A percentile compares a stretch with the other conserved stretches of the same genome.
phyloP scores from a whole-genome alignment of 2,113 vertebrate species.

The Anolis sagrei region DNA sequence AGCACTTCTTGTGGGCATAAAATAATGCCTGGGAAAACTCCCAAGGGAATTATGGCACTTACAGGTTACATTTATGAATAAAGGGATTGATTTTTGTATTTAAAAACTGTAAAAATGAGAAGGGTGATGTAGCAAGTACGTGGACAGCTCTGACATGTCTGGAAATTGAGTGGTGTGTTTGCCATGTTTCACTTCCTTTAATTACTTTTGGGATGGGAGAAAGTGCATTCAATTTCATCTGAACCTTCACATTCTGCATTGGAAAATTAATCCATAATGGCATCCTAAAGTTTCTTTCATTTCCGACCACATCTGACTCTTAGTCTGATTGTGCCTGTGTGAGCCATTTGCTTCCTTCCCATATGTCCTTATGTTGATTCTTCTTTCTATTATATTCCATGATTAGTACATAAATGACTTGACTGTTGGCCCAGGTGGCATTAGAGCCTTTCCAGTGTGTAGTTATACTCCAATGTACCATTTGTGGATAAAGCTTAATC shows the following conservation, averaged over 20 bases:
- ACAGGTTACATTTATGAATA: constrained; percentile 77
- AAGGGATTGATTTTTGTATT: constrained; percentile 77
- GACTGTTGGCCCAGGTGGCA: too few relatives aligned
- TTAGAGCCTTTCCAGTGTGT: background rate
- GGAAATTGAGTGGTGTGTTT: constrained; percentile 74
- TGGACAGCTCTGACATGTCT: constrained; percentile 75
- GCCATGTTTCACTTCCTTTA: constrained; percentile 73
- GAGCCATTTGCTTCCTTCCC: constrained; percentile 29
- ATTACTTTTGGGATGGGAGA: constrained; percentile 70
- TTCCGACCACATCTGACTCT: constrained; percentile 9
- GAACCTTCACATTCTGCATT: constrained; percentile 69
- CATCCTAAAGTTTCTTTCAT: constrained; percentile 55
- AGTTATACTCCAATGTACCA: background rate
- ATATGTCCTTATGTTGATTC: constrained; percentile 43
- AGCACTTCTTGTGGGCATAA: constrained; percentile 78
- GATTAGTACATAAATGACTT: background rate
- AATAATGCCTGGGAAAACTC: constrained; percentile 76
- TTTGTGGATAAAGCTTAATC: background rate
- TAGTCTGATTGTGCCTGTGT: background rate
- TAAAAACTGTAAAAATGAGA: constrained; percentile 72
- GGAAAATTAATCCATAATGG: constrained; percentile 65
- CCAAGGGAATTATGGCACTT: constrained; percentile 74
- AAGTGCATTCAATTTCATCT: constrained; percentile 70
- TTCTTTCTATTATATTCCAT: constrained; percentile 53
- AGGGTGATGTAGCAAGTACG: constrained; percentile 65